Evolutionary conservation across 2,888 invertebrate genomes (phyloP).

Genomic region (Rhagium mordax): DNA sequence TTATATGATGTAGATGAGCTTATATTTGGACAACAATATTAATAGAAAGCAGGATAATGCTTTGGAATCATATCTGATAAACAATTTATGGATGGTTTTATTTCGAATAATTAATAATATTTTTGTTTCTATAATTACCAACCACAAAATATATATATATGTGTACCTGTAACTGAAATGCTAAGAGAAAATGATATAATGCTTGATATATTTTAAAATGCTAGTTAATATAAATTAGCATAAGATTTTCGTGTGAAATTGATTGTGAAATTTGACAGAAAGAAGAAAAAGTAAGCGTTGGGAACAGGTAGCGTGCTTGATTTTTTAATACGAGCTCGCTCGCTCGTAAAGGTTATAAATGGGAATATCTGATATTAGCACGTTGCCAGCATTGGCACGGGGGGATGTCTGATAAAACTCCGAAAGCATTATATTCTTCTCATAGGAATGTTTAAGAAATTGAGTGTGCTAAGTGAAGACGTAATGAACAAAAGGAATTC

Average conservation of each 20-base stretch:
- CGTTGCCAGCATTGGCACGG: slow-evolving; percentile 1
- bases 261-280: slow-evolving; percentile 18
- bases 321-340: slow-evolving; percentile 16
- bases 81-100: no score
- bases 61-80: no score
- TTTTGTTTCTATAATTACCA: no score
- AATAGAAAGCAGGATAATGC: no score
- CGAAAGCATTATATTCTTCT: slow-evolving; percentile 36
- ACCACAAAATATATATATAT: no score
- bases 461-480: slow-evolving; percentile 49
- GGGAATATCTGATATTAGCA: slow-evolving; percentile 30
- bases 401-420: slow-evolving; percentile 20
- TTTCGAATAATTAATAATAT: no score
- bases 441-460: slow-evolving; percentile 49
- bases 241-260: slow-evolving; percentile 20
- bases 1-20: no score
- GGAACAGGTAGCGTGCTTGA: slow-evolving; percentile 19
- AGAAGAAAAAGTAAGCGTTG: slow-evolving; percentile 14
- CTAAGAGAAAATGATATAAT: no score
- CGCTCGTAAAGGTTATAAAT: slow-evolving; percentile 28
- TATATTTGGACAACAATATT: no score
- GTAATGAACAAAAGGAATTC: slow-evolving; percentile 54
- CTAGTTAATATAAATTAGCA: neutral
- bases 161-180: no score
- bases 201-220: neutral